phyloP scores from a whole-genome alignment of 2,113 vertebrate genomes.

The Tyrannus savana region DNA sequence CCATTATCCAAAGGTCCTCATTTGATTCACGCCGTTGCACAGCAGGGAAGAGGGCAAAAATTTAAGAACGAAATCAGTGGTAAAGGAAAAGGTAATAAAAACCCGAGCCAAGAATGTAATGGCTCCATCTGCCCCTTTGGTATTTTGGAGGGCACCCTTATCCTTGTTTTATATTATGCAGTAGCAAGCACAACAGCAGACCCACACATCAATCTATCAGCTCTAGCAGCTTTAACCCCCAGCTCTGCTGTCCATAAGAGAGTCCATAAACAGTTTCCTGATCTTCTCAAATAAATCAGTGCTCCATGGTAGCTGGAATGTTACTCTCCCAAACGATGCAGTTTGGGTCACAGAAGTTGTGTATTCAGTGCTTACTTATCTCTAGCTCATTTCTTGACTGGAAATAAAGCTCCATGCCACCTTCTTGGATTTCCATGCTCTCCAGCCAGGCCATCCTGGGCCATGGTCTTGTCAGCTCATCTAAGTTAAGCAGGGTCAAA shows the following conservation, averaged over 20 bases:
- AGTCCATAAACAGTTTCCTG: constrained; percentile 63
- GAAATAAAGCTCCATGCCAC: constrained; percentile 39
- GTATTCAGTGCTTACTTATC: constrained; percentile 16
- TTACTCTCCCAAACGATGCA: constrained; percentile 32
- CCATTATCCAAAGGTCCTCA: neutral
- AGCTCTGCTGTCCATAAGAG: neutral
- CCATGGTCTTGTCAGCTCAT: neutral
- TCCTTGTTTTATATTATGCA: constrained; percentile 30
- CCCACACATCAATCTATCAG: constrained; percentile 45
- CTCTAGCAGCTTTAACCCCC: neutral
- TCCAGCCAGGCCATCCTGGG: neutral
- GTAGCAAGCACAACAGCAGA: constrained; percentile 59
- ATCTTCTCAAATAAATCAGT: constrained; percentile 70
- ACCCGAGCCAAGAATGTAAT: neutral
- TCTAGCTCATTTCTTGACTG: constrained; percentile 55
- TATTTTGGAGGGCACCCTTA: neutral
- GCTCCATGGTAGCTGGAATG: constrained; percentile 1
- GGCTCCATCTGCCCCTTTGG: neutral
- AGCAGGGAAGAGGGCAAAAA: neutral
- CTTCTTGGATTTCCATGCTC: constrained; percentile 66
- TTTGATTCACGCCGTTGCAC: neutral
- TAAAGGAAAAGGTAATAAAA: neutral
- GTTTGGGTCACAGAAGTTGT: constrained; percentile 46
- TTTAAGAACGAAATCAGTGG: neutral
- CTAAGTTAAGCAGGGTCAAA: constrained; percentile 43